Percentiles rank a stretch among this genome's conserved stretches.
These are phyloP conservation scores for Allacma fusca DNA, from an alignment of 2,888 invertebrate genomes.

Conservation along the genomic window DNA sequence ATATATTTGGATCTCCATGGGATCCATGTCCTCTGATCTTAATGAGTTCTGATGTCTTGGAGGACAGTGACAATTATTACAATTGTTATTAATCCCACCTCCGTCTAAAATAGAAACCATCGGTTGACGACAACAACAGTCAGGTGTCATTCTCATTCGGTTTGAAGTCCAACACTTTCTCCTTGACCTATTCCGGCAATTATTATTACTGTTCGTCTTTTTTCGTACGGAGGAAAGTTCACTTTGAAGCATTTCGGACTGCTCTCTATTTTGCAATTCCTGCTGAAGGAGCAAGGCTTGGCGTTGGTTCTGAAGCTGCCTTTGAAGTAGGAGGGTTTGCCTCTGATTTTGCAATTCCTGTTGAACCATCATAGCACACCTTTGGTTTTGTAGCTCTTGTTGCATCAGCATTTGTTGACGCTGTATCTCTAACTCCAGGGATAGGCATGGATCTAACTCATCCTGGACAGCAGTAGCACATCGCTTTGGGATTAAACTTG, in stretches of 20 bases:
- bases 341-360: constrained; percentile 26
- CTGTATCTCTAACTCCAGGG: neutral
- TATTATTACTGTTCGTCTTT: neutral
- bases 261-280: constrained; percentile 1
- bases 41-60: neutral
- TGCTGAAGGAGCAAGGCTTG: constrained; percentile 8
- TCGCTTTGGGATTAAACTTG: neutral
- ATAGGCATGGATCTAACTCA: neutral
- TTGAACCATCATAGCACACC: neutral
- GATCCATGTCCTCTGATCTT: neutral
- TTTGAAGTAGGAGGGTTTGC: neutral
- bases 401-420: constrained; percentile 17
- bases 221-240: neutral
- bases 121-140: neutral
- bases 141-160: neutral
- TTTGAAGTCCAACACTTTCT: neutral
- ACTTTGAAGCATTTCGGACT: neutral
- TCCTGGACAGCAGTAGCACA: neutral
- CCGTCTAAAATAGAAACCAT: neutral
- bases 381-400: neutral
- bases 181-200: neutral
- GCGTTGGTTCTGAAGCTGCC: constrained; percentile 16
- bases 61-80: too few species aligned
- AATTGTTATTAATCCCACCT: too few species aligned
- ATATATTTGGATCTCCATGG: neutral